Evolutionary conservation across 2,113 vertebrate species (phyloP).

Genomic region (Psittacula cyanocephala): DNA sequence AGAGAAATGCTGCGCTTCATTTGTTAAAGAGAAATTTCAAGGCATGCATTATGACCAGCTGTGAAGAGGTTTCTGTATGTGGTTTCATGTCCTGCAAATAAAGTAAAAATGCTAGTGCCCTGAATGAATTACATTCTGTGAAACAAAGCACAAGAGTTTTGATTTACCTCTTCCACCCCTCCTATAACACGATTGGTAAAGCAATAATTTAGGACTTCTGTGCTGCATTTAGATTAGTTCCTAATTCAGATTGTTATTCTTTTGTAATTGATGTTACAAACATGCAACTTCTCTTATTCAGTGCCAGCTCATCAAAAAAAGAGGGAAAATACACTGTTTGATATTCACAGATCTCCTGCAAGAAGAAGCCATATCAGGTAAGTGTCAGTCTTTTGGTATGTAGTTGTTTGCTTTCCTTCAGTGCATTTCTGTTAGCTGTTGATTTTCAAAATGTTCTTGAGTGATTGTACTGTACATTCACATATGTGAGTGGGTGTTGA

Average conservation of each 20-base stretch:
- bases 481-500: fast-evolving
- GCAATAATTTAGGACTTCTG: not conserved
- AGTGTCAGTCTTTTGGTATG: not conserved
- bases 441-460: not conserved
- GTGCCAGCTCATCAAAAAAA: conserved; percentile 97
- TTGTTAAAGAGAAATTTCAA: not conserved
- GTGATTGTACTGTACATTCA: not conserved
- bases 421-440: not conserved
- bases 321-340: conserved; percentile 92
- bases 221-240: not conserved
- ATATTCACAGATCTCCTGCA: conserved; percentile 96
- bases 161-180: not conserved
- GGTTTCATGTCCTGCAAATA: not conserved
- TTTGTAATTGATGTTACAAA: not conserved
- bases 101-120: not conserved
- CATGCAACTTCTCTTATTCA: conserved; percentile 52
- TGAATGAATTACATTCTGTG: not conserved
- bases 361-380: conserved; percentile 99
- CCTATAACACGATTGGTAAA: not conserved
- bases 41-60: not conserved
- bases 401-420: not conserved
- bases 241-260: not conserved
- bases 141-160: not conserved
- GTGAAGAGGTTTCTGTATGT: not conserved
- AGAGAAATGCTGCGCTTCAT: not conserved